phyloP scores from a whole-genome alignment of 2,888 invertebrate species.

The Chrysina gloriosa region DNA sequence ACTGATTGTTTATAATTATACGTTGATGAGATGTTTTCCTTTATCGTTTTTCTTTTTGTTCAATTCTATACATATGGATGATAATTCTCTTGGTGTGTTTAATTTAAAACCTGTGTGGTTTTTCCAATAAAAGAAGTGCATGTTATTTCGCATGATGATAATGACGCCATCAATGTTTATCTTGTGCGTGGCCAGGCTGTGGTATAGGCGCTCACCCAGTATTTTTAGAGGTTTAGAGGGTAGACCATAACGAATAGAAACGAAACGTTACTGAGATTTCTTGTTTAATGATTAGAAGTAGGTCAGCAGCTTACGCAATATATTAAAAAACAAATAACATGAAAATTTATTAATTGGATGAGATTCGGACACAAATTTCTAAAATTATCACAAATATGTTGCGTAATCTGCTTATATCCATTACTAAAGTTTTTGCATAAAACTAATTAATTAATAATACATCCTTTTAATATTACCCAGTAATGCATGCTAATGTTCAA shows the following conservation, averaged over 20 bases:
- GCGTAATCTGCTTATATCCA: background rate
- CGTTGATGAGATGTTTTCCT: constrained; percentile 5
- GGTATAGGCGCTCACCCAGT: constrained; percentile 67
- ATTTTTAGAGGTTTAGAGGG: constrained; percentile 42
- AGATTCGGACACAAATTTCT: background rate
- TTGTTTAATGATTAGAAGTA: constrained; percentile 13
- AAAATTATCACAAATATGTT: background rate
- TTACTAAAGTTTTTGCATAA: constrained; percentile 1
- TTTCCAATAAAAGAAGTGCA: constrained; percentile 55
- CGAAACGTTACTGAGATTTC: background rate
- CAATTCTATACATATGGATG: constrained; percentile 6
- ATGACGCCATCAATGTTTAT: constrained; percentile 56
- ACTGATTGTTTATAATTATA: constrained; percentile 1
- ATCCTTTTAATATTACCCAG: background rate
- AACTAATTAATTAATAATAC: background rate
- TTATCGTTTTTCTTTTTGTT: background rate
- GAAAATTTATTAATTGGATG: background rate
- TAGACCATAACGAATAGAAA: constrained; percentile 23
- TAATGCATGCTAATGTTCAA: constrained; percentile 21
- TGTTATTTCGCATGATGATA: constrained; percentile 45
- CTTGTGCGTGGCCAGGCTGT: constrained; percentile 78
- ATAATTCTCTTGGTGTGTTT: constrained; percentile 24
- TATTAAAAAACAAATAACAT: background rate
- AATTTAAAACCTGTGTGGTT: constrained; percentile 2
- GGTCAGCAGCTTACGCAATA: constrained; percentile 1